Evolutionary conservation across 1,140 invertebrate genomes (phyloP).

Genomic region (Drosophila neocordata): DNA sequence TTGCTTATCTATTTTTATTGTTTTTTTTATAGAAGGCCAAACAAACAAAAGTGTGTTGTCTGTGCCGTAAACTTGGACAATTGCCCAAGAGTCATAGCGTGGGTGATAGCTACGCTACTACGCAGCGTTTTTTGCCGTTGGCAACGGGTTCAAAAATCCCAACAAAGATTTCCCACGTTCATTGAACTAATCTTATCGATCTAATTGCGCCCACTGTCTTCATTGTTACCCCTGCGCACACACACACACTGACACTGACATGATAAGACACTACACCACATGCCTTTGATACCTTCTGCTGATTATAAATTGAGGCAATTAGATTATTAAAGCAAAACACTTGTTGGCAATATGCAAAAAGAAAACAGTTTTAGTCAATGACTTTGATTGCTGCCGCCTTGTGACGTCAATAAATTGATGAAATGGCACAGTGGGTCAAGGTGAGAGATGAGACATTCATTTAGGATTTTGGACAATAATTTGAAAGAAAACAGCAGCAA

Average conservation of each 20-base stretch:
- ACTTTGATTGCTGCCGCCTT: slow-evolving; percentile 20
- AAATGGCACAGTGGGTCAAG: slow-evolving; percentile 29
- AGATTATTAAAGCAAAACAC: slow-evolving; percentile 21
- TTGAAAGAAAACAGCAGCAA: no score
- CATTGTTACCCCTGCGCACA: no score
- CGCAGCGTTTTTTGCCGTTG: slow-evolving; percentile 50
- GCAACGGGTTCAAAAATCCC: slow-evolving; percentile 43
- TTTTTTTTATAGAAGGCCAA: slow-evolving; percentile 42
- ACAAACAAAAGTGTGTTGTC: slow-evolving; percentile 31
- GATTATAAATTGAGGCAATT: not conserved
- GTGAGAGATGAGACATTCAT: not conserved
- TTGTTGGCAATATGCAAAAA: slow-evolving; percentile 38
- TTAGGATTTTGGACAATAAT: not conserved
- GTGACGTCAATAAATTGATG: slow-evolving; percentile 23
- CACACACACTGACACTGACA: not conserved
- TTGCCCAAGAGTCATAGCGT: slow-evolving; percentile 36
- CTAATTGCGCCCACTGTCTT: slow-evolving; percentile 11
- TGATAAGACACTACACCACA: slow-evolving; percentile 27
- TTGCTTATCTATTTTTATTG: not conserved
- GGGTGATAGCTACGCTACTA: slow-evolving; percentile 32
- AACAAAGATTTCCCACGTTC: slow-evolving; percentile 51
- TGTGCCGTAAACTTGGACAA: slow-evolving; percentile 48
- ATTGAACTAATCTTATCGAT: slow-evolving; percentile 57
- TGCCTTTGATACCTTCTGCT: slow-evolving; percentile 8
- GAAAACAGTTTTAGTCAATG: slow-evolving; percentile 2